Evolutionary conservation across 2,888 invertebrate species (phyloP), one percentile per base, ranked within the genome.

Genomic region (Dioctria rufipes): DNA sequence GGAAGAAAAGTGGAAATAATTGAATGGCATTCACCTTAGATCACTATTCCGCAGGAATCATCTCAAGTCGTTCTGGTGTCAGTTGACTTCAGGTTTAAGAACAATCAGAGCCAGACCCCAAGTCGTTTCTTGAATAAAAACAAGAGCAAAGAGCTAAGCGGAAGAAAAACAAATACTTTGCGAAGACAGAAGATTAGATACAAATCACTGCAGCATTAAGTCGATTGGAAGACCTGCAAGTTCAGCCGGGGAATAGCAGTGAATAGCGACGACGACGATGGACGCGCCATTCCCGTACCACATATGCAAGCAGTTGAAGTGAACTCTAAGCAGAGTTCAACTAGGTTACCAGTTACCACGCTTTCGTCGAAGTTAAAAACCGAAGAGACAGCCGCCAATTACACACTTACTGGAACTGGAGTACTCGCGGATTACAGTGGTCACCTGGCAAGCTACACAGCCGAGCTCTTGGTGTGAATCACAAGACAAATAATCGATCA

Each of bases 1-100:
- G 67, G 46, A 51, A 11, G 11, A 69, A 6, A 39, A 25, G 39
- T 37, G 37, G 49, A 51, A 69, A 39, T 69, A 69, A 69, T 69
- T 69, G 39, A 69, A 69, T 51, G 51, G 69, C 51, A 69, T 69
- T 69, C 69, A 69, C 69, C 69, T 51, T 69, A 51, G 69, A 69
- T 69, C 43, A 49, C 49, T 67, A 13, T 67, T 69, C 69, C 69
- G 51, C 43, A 51, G 49, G 69, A 51, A 69, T 51, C 51, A 39
- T 54, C 69, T 69, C 51, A 51, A 49, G 67, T 39, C 37, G 51
- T 37, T 25, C 25, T n/a, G 51, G 49, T 69, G 69, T 69, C 69
- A 69, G 69, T 54, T 54, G 11, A 54, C 54, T n/a, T 54, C 11
- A n/a, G 11, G 54, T 11, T n/a, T 11, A 54, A 54, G 54, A 6